Evolutionary conservation across 2,888 invertebrate species (phyloP).

Genomic region (Blastobasis lacticolella): DNA sequence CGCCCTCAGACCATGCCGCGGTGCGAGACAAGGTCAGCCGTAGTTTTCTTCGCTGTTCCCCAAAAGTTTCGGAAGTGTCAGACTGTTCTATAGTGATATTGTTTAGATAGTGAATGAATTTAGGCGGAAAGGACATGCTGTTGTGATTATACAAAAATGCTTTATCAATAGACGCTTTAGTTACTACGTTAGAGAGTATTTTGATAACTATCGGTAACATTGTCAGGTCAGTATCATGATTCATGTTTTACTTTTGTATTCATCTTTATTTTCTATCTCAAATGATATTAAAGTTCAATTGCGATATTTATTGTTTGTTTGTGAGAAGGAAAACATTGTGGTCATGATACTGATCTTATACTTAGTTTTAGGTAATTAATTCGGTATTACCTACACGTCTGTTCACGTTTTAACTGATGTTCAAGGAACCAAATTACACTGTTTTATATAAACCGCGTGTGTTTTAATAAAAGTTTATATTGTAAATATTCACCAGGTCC

Average conservation of each 20-base stretch:
- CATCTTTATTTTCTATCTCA: too few species aligned
- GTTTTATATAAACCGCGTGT: conserved; percentile 38
- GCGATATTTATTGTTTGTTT: too few species aligned
- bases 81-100: conserved; percentile 67
- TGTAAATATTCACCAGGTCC: conserved; percentile 26
- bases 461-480: conserved; percentile 38
- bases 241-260: too few species aligned
- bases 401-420: conserved; percentile 46
- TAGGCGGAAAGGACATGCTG: conserved; percentile 55
- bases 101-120: conserved; percentile 65
- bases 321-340: too few species aligned
- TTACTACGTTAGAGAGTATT: conserved; percentile 60
- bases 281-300: too few species aligned
- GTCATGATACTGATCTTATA: conserved; percentile 19
- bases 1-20: conserved; percentile 44
- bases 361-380: conserved; percentile 40
- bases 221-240: background rate
- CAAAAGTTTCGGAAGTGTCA: conserved; percentile 67
- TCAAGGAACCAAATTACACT: conserved; percentile 49
- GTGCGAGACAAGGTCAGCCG: conserved; percentile 65
- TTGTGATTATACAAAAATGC: conserved; percentile 70
- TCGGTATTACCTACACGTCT: conserved; percentile 28
- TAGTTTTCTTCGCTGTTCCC: conserved; percentile 68
- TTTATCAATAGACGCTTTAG: conserved; percentile 71
- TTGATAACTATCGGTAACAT: conserved; percentile 33